Base-by-base conservation (phyloP, 2,113 vertebrate genomes). In the Dicaeum eximium region DNA sequence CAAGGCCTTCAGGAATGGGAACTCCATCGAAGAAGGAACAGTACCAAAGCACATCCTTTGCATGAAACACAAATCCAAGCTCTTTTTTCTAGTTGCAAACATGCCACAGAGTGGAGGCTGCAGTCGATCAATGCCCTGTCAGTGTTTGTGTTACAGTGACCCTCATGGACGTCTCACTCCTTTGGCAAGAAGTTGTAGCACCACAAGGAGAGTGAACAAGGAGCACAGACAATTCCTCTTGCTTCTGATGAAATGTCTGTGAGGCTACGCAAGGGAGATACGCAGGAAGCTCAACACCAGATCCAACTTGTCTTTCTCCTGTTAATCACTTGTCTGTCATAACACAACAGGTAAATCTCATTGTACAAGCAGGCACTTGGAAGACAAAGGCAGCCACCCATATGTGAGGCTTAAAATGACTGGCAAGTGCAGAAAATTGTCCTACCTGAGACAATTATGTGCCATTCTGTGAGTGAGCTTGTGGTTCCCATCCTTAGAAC, bases 251-350 rank as follows among this genome's bases (percentile, higher is more conserved):
- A 92, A 82, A 65, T 0, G 2, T 77, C 67, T 77, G 54, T 40
- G 67, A 83, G 54, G n/a, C 42, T 77, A 70, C 1, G 4, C 38
- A 70, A 82, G 47, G 37, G 42, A 94, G 91, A 95, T 44, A 77
- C 18, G 69, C 67, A 91, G 78, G 89, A 88, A 90, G 75, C 90
- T 90, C 83, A 81, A 74, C 90, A 85, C 92, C 95, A 97, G 95
- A 96, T 95, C 65, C 85, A 91, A 74, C 94, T 86, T 95, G 95
- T 91, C 92, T 92, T 92, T 93, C 75, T 94, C 82, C 30, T 81
- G 82, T 94, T 92, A 96, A 97, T 96, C 95, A 66, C 88, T 80
- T 87, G 74, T 95, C 97, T 97, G 93, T 95, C 93, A 91, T 80
- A 97, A 85, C 82, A 96, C 84, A 89, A 72, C 90, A 82, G 95